Conservation (phyloP, 2,113 vertebrate genomes). For the Sturnira hondurensis region DNA sequence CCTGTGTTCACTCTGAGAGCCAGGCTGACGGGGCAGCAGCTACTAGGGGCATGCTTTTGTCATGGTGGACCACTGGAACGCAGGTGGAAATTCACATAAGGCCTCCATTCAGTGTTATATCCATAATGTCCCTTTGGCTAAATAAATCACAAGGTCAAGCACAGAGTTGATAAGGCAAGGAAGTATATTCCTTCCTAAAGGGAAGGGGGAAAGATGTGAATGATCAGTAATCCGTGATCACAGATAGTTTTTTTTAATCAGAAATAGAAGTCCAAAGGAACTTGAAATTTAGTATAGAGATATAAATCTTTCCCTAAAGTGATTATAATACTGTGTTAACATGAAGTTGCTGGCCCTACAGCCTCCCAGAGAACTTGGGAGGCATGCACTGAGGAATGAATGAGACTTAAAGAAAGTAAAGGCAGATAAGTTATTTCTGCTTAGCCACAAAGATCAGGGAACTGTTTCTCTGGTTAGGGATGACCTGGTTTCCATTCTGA, state of each 20-base stretch:
- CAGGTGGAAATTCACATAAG: not conserved
- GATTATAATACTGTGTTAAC: not conserved
- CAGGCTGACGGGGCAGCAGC: not conserved
- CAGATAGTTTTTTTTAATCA: not conserved
- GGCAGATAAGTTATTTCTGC: not conserved
- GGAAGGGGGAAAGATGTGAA: not conserved
- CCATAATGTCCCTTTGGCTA: not conserved
- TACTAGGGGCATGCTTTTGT: not conserved
- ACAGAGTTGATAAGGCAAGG: not conserved
- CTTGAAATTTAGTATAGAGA: not conserved
- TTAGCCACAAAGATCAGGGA: not conserved
- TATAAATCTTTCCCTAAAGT: not conserved
- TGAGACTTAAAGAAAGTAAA: not conserved
- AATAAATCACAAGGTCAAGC: not conserved
- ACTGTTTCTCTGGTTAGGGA: not conserved
- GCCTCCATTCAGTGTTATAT: not conserved
- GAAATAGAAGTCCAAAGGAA: not conserved
- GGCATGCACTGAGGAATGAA: not conserved
- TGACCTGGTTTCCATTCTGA: not conserved
- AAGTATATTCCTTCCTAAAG: not conserved
- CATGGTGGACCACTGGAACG: no score
- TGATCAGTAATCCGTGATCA: not conserved
- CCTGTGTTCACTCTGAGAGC: not conserved
- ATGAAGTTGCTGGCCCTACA: not conserved
- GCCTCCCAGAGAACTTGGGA: not conserved